Evolutionary conservation across 92 coral and sea anemone genomes (phyloP), one percentile per base, ranked within the genome.

Genomic region (Pocillopora grandis): DNA sequence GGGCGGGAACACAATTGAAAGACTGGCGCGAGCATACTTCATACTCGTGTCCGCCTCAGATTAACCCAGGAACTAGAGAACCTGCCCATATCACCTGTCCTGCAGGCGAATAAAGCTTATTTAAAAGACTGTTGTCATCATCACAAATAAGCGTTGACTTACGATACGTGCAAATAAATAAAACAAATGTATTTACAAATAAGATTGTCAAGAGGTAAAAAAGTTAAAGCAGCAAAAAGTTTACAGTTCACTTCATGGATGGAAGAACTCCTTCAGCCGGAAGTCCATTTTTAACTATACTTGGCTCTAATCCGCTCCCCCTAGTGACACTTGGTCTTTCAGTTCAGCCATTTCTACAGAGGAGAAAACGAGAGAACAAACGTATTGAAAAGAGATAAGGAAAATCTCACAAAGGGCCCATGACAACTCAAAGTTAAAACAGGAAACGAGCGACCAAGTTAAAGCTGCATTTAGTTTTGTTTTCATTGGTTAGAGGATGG

Each of bases 321-420:
- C 92, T 15, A 96, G 85, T 9, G 98, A 94, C 49, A 96, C 57
- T 70, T 96, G 95, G 86, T 96, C 99, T 76, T 96, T 96, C 77
- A 96, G 71, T 84, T 96, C 99, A 52, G 98, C 98, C 72, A 94
- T 92, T 88, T 96, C 99, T 96, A 75, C 33, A 92, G 75, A 66
- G 49, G 49, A 60, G 75, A 33, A 72, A 88, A 84, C 36, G 21
- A 17, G 37, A 71, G 33, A 42, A 33, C 15, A 80, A 11, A 52
- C 9, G 58, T 58, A 52, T 10, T 57, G 1, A 33, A 19, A 62
- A 18, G 20, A 62, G 10, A 63, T 33, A 23, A 20, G 21, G 33
- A 57, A 56, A 18, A 19, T 23, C 52, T 36, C 13, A 65, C 69
- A 37, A 23, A 69, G 27, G 27, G 27, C 14, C 21, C 10, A 20